These are phyloP conservation scores for Poeciliopsis retropinna DNA, from an alignment of 2,113 vertebrate genomes.

Conservation along the genomic window DNA sequence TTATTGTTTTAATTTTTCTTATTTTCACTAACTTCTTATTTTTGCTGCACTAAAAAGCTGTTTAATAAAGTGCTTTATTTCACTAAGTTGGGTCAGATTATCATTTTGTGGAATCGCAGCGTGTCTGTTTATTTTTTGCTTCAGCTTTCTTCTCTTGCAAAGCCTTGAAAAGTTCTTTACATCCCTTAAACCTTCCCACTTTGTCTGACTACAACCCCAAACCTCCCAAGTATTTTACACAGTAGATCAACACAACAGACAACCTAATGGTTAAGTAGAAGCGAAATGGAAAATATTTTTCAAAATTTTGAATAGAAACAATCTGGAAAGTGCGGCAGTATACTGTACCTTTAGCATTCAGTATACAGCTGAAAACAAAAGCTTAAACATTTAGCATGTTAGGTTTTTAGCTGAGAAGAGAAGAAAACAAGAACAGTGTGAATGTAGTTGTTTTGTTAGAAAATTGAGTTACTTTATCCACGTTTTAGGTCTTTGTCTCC, in stretches of 20 bases:
- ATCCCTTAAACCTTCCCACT: neutral
- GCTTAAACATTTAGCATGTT: too few species aligned
- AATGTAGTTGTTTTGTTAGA: neutral
- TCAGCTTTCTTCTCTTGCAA: neutral
- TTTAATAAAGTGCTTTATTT: conserved; percentile 41
- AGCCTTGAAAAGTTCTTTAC: neutral
- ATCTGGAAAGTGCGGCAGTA: neutral
- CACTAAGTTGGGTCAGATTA: conserved; percentile 13
- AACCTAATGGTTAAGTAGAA: neutral
- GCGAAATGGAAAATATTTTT: neutral
- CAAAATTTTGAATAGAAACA: neutral
- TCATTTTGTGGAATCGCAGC: conserved; percentile 6
- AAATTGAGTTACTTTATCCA: neutral
- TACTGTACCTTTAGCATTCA: too few species aligned
- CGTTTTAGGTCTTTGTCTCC: neutral
- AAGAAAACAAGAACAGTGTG: too few species aligned
- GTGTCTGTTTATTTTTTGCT: neutral
- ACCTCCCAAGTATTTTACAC: neutral
- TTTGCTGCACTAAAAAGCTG: neutral
- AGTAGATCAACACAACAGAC: neutral
- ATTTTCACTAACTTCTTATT: neutral
- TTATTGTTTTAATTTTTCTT: neutral
- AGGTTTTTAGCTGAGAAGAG: too few species aligned
- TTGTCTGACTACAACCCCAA: neutral
- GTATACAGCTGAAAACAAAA: too few species aligned